phyloP scores from a whole-genome alignment of 2,113 vertebrate genomes.

The Crotalus horridus region DNA sequence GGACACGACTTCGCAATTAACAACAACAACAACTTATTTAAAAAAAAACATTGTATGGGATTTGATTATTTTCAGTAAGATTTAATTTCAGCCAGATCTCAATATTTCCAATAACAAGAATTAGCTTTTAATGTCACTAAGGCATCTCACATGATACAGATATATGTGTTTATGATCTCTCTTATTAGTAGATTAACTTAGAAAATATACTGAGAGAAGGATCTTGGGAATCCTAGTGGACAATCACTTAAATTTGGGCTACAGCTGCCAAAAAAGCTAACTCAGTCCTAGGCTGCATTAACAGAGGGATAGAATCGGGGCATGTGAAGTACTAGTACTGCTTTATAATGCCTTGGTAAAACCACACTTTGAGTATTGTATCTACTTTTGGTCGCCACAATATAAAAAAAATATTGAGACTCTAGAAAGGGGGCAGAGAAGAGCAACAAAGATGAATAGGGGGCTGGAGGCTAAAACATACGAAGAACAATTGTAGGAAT shows the following conservation, averaged over 20 bases:
- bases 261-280: background rate
- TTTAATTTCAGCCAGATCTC: background rate
- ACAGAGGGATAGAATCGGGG: too few species aligned
- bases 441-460: background rate
- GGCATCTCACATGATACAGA: background rate
- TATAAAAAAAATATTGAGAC: background rate
- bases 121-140: background rate
- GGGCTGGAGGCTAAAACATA: background rate
- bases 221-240: background rate
- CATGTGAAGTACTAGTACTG: too few species aligned
- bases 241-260: background rate
- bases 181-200: background rate
- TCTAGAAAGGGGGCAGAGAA: background rate
- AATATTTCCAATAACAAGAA: background rate
- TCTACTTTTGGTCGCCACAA: background rate
- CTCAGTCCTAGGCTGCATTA: background rate
- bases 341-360: too few species aligned
- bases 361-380: background rate
- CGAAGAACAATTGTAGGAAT: background rate
- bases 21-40: too few species aligned
- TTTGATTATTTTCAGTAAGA: background rate
- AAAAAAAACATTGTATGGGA: background rate
- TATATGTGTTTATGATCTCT: background rate
- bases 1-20: too few species aligned
- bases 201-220: background rate